phyloP scores from a whole-genome alignment of 2,113 vertebrate genomes.

The Xyliphius kryptos region DNA sequence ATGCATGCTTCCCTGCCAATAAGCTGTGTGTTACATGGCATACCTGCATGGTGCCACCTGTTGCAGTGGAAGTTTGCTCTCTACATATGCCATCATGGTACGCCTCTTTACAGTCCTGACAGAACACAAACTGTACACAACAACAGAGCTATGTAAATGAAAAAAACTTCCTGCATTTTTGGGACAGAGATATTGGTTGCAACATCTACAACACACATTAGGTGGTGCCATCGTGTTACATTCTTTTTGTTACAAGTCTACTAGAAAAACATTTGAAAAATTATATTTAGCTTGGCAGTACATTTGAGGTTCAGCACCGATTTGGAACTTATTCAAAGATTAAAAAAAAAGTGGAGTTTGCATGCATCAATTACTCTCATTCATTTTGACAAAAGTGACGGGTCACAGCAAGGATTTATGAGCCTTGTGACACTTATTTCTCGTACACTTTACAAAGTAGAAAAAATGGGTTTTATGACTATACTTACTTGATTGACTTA shows the following conservation, averaged over 20 bases:
- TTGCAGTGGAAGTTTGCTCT: background rate
- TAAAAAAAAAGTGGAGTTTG: slow-evolving; percentile 13
- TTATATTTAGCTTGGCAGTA: slow-evolving; percentile 33
- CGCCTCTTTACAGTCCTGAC: slow-evolving; percentile 72
- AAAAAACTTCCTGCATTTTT: too few species aligned
- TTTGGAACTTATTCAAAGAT: slow-evolving; percentile 33
- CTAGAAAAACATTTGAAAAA: slow-evolving; percentile 23
- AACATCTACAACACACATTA: slow-evolving; percentile 16
- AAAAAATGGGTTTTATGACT: slow-evolving; percentile 27
- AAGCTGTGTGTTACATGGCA: background rate
- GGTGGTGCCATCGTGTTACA: slow-evolving; percentile 32
- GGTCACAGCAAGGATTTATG: slow-evolving; percentile 18
- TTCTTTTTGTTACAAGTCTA: slow-evolving; percentile 4
- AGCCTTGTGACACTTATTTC: slow-evolving; percentile 30
- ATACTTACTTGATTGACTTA: slow-evolving; percentile 17
- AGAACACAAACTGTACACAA: slow-evolving; percentile 70
- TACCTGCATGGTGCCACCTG: slow-evolving; percentile 48
- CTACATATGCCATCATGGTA: slow-evolving; percentile 70
- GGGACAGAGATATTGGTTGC: too few species aligned
- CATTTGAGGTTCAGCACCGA: slow-evolving; percentile 37
- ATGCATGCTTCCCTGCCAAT: background rate
- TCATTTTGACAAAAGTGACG: slow-evolving; percentile 26
- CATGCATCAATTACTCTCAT: background rate
- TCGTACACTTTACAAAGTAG: slow-evolving; percentile 22
- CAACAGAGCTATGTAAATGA: too few species aligned